phyloP scores from a whole-genome alignment of 2,797 vertebrate genomes.

The Synanceia verrucosa region DNA sequence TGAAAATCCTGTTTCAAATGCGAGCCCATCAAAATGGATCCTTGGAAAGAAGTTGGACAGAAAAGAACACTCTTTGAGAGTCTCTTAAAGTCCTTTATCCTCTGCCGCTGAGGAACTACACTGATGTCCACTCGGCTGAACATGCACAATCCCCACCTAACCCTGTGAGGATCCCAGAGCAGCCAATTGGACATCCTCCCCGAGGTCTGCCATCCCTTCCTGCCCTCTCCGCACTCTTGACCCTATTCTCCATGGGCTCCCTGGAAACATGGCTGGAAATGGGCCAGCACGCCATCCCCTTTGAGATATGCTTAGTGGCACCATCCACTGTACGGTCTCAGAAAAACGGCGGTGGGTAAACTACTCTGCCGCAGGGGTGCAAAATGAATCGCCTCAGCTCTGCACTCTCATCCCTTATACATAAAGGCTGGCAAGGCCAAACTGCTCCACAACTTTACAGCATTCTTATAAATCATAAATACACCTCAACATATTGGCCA shows the following conservation, averaged over 20 bases:
- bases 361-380: slow-evolving; percentile 42
- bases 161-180: slow-evolving; percentile 42
- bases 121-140: slow-evolving; percentile 60
- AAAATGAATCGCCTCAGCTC: slow-evolving; percentile 48
- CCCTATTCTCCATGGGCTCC: slow-evolving; percentile 27
- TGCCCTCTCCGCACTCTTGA: slow-evolving; percentile 35
- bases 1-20: slow-evolving; percentile 36
- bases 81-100: slow-evolving; percentile 44
- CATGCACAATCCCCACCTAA: slow-evolving; percentile 47
- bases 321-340: slow-evolving; percentile 38
- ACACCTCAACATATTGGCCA: slow-evolving; percentile 24
- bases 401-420: slow-evolving; percentile 57
- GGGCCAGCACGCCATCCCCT: slow-evolving; percentile 47
- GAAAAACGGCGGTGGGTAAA: slow-evolving; percentile 51
- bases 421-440: slow-evolving; percentile 53
- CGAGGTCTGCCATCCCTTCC: slow-evolving; percentile 18
- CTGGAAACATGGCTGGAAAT: slow-evolving; percentile 49
- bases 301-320: slow-evolving; percentile 48
- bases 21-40: slow-evolving; percentile 37
- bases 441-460: slow-evolving; percentile 12
- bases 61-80: slow-evolving; percentile 36
- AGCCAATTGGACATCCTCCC: slow-evolving; percentile 44
- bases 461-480: slow-evolving; percentile 50
- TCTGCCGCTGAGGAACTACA: slow-evolving; percentile 33
- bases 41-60: slow-evolving; percentile 25